Base-by-base conservation (phyloP, 2,888 invertebrate species). In the Gastracanthus pulcherrimus region DNA sequence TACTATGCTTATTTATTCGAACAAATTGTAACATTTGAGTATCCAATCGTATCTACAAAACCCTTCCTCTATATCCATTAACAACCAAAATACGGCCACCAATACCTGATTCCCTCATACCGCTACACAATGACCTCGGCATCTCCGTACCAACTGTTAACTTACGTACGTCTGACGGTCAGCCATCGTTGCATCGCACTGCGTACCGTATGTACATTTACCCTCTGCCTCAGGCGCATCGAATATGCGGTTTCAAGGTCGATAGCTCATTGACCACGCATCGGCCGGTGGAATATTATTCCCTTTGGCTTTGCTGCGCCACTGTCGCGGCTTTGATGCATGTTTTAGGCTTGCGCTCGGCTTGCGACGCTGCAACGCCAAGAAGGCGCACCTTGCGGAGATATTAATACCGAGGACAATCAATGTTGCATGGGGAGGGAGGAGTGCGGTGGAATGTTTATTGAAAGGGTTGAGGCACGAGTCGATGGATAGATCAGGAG, bases 201-300 rank as follows among this genome's bases (percentile, higher is more conserved):
- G 29, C 45, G 23, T n/a, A n/a, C n/a, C 23, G 26, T 13, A n/a
- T 66, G 13, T 38, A 31, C 41, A 66, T 79, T 79, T 67, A 34
- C 41, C 31, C 78, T 23, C 62, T 60, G 60, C 19, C 77, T 38
- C n/a, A n/a, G 41, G 16, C 26, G 16, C 66, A 66, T 81, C 36
- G 60, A 29, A 19, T 74, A 45, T 81, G 74, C 64, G 81, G 74
- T 78, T 81, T 81, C 62, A 77, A 81, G 69, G 72, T 74, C 77
- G 55, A 81, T 62, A 55, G 74, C 62, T 55, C 62, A 45, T 70
- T 69, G 74, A 74, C 62, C 69, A 36, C 66, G 11, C 29, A 3
- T 23, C 5, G 16, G 45, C 41, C 58, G 67, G 41, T 48, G 23
- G 71, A 74, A 81, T 81, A 81, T 77, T 81, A 81, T 81, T 69